These are phyloP conservation scores for Acromyrmex charruanus DNA, from an alignment of 1,140 invertebrate species.

Conservation along the genomic window DNA sequence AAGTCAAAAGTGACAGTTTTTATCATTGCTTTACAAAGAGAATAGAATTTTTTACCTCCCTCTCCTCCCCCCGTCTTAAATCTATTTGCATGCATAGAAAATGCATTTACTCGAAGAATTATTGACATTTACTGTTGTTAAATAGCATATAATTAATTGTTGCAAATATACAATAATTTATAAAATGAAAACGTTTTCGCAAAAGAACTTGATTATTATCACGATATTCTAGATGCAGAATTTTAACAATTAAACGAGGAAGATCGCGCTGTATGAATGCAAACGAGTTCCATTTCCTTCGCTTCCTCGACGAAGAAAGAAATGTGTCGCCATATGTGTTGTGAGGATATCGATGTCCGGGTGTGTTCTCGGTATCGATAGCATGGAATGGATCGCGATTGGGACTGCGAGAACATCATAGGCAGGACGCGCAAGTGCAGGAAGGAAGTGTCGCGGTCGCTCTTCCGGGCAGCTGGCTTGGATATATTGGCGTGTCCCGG, in stretches of 20 bases:
- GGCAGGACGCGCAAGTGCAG: constrained; percentile 79
- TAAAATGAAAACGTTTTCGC: neutral
- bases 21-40: neutral
- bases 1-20: neutral
- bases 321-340: neutral
- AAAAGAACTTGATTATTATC: neutral
- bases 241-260: neutral
- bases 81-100: neutral
- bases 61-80: neutral
- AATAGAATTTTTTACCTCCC: neutral
- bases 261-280: neutral
- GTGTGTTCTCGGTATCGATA: constrained; percentile 66
- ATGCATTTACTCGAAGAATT: neutral
- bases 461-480: constrained; percentile 86
- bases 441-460: constrained; percentile 86
- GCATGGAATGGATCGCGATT: constrained; percentile 63
- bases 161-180: neutral
- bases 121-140: neutral
- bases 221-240: neutral
- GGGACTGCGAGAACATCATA: constrained; percentile 62
- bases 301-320: neutral
- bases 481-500: constrained; percentile 77
- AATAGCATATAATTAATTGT: neutral
- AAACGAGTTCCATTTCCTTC: neutral
- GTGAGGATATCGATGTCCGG: constrained; percentile 38